These are phyloP conservation scores for Congeria kusceri DNA, from an alignment of 2,888 invertebrate genomes.

Conservation along the genomic window DNA sequence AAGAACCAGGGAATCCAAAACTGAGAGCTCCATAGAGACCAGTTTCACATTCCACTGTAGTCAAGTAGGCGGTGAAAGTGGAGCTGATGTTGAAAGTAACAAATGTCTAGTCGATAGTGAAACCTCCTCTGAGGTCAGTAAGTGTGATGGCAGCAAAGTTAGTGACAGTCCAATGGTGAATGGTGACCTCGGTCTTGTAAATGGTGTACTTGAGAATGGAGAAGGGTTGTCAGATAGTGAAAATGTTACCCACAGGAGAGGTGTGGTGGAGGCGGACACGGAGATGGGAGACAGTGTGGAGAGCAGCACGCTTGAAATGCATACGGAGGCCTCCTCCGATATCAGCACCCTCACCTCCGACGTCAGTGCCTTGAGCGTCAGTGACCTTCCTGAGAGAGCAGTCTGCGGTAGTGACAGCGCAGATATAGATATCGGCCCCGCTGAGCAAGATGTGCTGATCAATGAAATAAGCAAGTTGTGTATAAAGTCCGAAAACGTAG, in stretches of 20 bases:
- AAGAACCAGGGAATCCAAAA: too few species aligned
- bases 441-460: too few species aligned
- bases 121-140: too few species aligned
- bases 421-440: neutral
- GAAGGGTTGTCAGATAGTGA: neutral
- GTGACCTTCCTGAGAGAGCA: neutral
- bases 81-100: neutral
- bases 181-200: constrained; percentile 1
- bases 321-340: constrained; percentile 2
- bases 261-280: neutral
- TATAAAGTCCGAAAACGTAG: too few species aligned
- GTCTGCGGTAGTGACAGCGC: neutral
- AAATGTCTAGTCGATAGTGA: neutral
- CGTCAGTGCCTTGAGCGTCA: neutral
- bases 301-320: neutral
- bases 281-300: neutral
- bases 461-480: too few species aligned
- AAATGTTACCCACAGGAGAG: neutral
- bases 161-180: neutral
- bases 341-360: constrained; percentile 1
- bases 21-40: neutral
- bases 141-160: neutral
- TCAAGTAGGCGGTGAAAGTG: neutral
- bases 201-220: neutral
- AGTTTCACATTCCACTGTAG: constrained; percentile 2